Conservation (phyloP, 2,888 invertebrate species). For the Anoncus sp. region DNA sequence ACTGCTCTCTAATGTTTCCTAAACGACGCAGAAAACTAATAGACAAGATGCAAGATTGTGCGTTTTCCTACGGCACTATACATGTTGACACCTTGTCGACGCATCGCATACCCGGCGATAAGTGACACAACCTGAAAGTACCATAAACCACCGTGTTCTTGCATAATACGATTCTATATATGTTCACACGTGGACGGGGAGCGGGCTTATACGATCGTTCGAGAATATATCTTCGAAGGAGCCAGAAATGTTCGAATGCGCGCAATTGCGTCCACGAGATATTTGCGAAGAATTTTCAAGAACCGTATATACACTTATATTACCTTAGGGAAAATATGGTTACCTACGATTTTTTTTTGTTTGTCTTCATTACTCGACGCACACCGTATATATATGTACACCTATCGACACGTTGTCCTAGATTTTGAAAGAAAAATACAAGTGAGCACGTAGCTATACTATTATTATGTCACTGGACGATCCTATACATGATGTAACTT, state of each 20-base stretch:
- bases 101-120: constrained; percentile 24
- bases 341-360: constrained; percentile 23
- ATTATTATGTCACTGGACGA: constrained; percentile 26
- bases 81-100: constrained; percentile 23
- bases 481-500: constrained; percentile 3
- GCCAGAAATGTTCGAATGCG: constrained; percentile 35
- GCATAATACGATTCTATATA: constrained; percentile 35
- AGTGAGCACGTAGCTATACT: constrained; percentile 13
- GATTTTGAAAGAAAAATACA: constrained; percentile 5
- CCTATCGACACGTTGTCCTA: constrained; percentile 11
- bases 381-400: neutral
- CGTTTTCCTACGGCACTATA: constrained; percentile 8
- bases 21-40: neutral
- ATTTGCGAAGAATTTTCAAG: constrained; percentile 28
- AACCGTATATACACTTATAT: neutral
- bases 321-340: constrained; percentile 2
- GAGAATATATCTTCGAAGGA: constrained; percentile 12
- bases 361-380: constrained; percentile 13
- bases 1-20: too few species aligned
- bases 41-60: neutral
- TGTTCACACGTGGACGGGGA: constrained; percentile 10
- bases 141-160: constrained; percentile 43
- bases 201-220: constrained; percentile 12
- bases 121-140: constrained; percentile 53
- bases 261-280: constrained; percentile 47